Evolutionary conservation across 2,113 vertebrate species (phyloP), one percentile per base, ranked within the genome.

Genomic region (Rhinolophus sinicus): DNA sequence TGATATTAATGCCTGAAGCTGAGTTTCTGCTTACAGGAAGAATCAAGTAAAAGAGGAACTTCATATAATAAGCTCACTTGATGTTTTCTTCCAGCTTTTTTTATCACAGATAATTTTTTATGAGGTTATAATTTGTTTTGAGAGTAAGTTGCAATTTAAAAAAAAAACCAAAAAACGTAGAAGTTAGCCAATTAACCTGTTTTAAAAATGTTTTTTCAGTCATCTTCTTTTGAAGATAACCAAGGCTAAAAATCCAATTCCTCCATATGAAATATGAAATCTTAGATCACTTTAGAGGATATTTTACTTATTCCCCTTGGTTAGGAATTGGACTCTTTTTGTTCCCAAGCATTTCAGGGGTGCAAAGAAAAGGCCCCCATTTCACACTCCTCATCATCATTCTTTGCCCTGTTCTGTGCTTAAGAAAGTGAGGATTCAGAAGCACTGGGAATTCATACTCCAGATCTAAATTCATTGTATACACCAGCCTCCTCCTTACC

Each of bases 81-180:
- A n/a, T 76, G 35, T 24, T 56, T 67, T 8, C 13, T 90, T 44
- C 30, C n/a, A 60, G 89, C 12, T 70, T 35, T 88, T 88, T 72
- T 58, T 19, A 76, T 94, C 95, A 70, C n/a, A 67, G 77, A 87
- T 40, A 60, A 86, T 75, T 58, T 82, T 96, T 64, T 64, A 94
- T 90, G 62, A 95, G 95, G 1, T 19, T 92, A 5, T 95, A 38
- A 88, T 93, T 97, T 97, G n/a, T 94, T 95, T 98, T 87, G 95
- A 90, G 44, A 97, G 77, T 33, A 50, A 80, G 9, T 96, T 95
- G 11, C 30, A 54, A n/a, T 50, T 50, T 50, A 92, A 90, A 12
- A 60, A 28, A 21, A 84, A 60, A 64, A 18, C n/a, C n/a, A 88
- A 83, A 69, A 94, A 72, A 50, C 24, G 13, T 6, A 80, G 47